Percentiles rank a stretch among this genome's conserved stretches.
Conservation (phyloP, 2,888 invertebrate species). For the Ornithoptera priamus region DNA sequence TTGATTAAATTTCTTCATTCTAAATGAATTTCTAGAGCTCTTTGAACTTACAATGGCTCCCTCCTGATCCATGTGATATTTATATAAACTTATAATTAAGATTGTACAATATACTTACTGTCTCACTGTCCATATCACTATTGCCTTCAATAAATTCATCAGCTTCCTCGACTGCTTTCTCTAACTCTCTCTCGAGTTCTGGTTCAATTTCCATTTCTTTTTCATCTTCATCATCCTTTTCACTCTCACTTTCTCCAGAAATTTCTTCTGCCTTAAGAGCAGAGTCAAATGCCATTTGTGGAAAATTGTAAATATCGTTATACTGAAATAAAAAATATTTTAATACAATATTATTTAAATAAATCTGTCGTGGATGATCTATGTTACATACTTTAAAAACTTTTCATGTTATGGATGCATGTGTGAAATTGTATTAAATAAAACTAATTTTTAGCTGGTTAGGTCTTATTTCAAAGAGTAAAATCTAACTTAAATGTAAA, state of each 20-base stretch:
- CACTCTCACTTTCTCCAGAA: slow-evolving; percentile 84
- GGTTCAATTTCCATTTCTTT: slow-evolving; percentile 80
- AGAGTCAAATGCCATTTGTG: slow-evolving; percentile 95
- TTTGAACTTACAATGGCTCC: too few species aligned
- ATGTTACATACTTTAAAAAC: too few species aligned
- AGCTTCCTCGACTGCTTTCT: slow-evolving; percentile 80
- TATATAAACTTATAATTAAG: too few species aligned
- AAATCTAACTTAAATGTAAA: too few species aligned
- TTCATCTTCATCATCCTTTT: slow-evolving; percentile 83
- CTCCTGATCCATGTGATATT: too few species aligned
- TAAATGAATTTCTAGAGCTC: too few species aligned
- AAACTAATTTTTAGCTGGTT: too few species aligned
- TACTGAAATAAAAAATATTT: slow-evolving; percentile 82
- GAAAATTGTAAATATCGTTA: slow-evolving; percentile 99
- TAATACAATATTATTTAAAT: neutral
- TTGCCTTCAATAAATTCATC: slow-evolving; percentile 87
- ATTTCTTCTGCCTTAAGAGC: slow-evolving; percentile 93
- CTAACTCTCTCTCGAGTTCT: slow-evolving; percentile 83
- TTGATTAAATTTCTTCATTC: too few species aligned
- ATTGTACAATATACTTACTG: slow-evolving; percentile 45
- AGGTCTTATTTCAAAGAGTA: too few species aligned
- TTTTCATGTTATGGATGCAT: too few species aligned
- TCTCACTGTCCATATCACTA: slow-evolving; percentile 80
- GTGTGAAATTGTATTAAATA: too few species aligned
- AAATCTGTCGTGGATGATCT: neutral